Conservation (phyloP, 2,113 vertebrate species). For the Tragelaphus buxtoni region DNA sequence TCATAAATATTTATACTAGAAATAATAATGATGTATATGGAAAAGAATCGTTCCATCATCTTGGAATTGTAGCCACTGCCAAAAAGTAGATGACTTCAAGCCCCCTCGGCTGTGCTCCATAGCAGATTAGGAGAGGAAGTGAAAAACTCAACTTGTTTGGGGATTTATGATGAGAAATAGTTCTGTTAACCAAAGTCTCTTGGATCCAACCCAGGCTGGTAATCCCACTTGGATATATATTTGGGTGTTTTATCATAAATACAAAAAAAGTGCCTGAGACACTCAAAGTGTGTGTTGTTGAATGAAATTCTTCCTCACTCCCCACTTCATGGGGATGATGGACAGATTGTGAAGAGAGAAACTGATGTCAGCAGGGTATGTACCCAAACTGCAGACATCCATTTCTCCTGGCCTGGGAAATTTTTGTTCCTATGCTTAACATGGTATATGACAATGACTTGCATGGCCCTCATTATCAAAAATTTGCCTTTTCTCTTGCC, state of each 20-base stretch:
- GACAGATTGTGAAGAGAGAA: slow-evolving; percentile 23
- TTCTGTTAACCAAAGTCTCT: slow-evolving; percentile 66
- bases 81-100: slow-evolving; percentile 69
- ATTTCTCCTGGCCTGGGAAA: not conserved
- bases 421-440: not conserved
- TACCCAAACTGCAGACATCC: not conserved
- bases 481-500: not conserved
- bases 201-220: slow-evolving; percentile 68
- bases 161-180: slow-evolving; percentile 76
- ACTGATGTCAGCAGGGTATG: not conserved
- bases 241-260: slow-evolving; percentile 76
- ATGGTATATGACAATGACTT: not conserved
- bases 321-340: not conserved
- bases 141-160: slow-evolving; percentile 73
- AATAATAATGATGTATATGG: slow-evolving; percentile 76
- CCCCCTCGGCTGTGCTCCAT: slow-evolving; percentile 64
- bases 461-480: not conserved
- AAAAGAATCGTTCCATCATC: slow-evolving; percentile 75
- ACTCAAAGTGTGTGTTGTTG: slow-evolving; percentile 32
- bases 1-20: slow-evolving; percentile 75
- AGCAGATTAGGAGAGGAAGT: slow-evolving; percentile 72
- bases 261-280: slow-evolving; percentile 51
- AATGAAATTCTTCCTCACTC: slow-evolving; percentile 57
- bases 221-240: slow-evolving; percentile 74
- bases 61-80: slow-evolving; percentile 56